Base-by-base conservation (phyloP, 2,888 invertebrate genomes). In the Linnaemya vulpina region DNA sequence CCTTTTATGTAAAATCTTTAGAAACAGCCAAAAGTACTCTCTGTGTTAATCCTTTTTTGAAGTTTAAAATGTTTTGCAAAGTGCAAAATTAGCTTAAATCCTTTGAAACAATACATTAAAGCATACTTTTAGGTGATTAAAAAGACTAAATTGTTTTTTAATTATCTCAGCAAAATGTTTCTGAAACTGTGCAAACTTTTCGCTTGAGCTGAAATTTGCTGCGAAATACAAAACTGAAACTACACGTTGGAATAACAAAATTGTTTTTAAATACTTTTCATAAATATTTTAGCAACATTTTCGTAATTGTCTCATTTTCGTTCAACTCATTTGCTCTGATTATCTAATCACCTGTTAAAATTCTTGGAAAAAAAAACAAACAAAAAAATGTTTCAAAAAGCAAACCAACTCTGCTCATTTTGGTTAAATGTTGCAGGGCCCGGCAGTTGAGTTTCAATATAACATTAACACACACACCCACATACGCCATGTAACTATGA, bases 331-430 rank as follows among this genome's bases (percentile, higher is more conserved):
- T 83, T 77, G 53, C 84, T 53, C 60, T 77, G 84, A 81, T 81
- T 85, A 82, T 82, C 85, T 85, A 85, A 85, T 85, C 85, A 85
- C 85, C 85, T 85, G 85, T 75, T 85, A 75, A 75, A 82, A 79
- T 60, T 84, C 53, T 60, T 49, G 30, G 5, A 8, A 0, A 15
- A 60, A 20, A 38, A 30, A 55, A 43, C 9, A 17, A 53, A 25
- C 0, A 20, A 58, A 2, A 1, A 22, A 43, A 30, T 5, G 5
- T 30, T 30, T 30, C 30, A 2, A 30, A 35, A 46, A 55, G 58
- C 49, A 35, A 76, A 76, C 80, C 25, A 82, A 53, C 65, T 83
- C 68, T 77, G 75, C 76, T 65, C 58, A 76, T 71, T 82, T 71
- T 40, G 8, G 68, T 46, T 70, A 43, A 62, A 78, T 70, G 20